Percentiles rank a stretch among this genome's conserved stretches.
phyloP scores from a whole-genome alignment of 2,113 vertebrate species.

The Rhodinocichla rosea region DNA sequence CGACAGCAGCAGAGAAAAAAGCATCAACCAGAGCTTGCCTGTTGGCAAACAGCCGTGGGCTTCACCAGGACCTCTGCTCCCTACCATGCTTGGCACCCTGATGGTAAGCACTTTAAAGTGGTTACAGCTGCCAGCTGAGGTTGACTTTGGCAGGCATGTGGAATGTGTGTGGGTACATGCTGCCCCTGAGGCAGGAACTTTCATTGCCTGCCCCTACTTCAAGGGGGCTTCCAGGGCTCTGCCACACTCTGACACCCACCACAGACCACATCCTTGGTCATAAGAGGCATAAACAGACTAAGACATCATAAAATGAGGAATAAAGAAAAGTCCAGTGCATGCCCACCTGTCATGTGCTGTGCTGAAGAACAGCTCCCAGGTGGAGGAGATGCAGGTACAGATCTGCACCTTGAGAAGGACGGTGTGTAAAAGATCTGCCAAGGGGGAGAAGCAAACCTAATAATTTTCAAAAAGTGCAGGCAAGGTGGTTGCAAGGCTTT shows the following conservation, averaged over 20 bases:
- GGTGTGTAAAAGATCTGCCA: background rate
- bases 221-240: background rate
- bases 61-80: background rate
- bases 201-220: background rate
- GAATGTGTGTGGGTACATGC: too few relatives aligned
- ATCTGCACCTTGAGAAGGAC: background rate
- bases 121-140: background rate
- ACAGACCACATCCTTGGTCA: background rate
- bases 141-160: background rate
- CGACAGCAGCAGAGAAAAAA: background rate
- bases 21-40: background rate
- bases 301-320: background rate
- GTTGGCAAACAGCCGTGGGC: background rate
- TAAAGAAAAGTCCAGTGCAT: background rate
- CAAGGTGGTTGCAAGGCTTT: background rate
- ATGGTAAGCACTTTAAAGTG: background rate
- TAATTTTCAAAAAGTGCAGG: background rate
- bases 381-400: background rate
- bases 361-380: background rate
- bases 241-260: background rate
- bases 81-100: background rate
- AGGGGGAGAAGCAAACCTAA: background rate
- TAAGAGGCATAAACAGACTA: background rate
- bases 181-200: background rate
- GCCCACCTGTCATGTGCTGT: background rate